A percentile compares a stretch with the other conserved stretches of the same genome.
These are phyloP conservation scores for Spodoptera littoralis DNA, from an alignment of 2,888 invertebrate genomes.

Conservation along the genomic window DNA sequence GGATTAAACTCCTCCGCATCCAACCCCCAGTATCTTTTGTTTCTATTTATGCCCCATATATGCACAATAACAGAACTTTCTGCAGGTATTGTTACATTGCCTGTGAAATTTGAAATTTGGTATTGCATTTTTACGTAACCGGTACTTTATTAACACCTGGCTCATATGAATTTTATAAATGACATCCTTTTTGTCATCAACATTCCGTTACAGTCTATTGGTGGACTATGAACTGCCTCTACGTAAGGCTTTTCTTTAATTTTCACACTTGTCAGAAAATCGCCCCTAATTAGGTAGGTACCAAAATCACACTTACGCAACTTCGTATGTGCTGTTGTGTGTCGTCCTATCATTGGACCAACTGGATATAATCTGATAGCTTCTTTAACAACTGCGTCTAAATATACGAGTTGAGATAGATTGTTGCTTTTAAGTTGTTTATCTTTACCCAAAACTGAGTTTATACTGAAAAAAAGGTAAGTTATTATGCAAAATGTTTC, in stretches of 20 bases:
- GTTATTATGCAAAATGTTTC: no score
- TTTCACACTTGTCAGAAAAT: no score
- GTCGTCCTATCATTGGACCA: slow-evolving; percentile 34
- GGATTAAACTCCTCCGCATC: slow-evolving; percentile 38
- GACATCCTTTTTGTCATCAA: no score
- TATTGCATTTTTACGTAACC: no score
- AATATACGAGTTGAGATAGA: slow-evolving; percentile 35
- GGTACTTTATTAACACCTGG: no score
- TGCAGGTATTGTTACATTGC: slow-evolving; percentile 38
- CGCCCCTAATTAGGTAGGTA: no score
- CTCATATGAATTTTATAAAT: no score
- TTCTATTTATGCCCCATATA: slow-evolving; percentile 24
- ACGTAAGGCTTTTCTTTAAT: no score
- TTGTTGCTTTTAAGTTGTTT: slow-evolving; percentile 20
- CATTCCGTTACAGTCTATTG: no score
- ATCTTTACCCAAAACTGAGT: slow-evolving; percentile 40
- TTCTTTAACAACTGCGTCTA: slow-evolving; percentile 56
- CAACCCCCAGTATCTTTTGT: slow-evolving; percentile 34
- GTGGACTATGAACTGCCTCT: no score
- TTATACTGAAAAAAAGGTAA: slow-evolving; percentile 15
- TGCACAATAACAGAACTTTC: slow-evolving; percentile 34
- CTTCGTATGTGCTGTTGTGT: slow-evolving; percentile 26
- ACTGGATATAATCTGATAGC: slow-evolving; percentile 50
- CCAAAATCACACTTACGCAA: slow-evolving; percentile 32
- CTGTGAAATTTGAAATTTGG: slow-evolving; percentile 16